Evolutionary conservation across 2,888 invertebrate species (phyloP), one percentile per base, ranked within the genome.

Genomic region (Pinctada fucata): DNA sequence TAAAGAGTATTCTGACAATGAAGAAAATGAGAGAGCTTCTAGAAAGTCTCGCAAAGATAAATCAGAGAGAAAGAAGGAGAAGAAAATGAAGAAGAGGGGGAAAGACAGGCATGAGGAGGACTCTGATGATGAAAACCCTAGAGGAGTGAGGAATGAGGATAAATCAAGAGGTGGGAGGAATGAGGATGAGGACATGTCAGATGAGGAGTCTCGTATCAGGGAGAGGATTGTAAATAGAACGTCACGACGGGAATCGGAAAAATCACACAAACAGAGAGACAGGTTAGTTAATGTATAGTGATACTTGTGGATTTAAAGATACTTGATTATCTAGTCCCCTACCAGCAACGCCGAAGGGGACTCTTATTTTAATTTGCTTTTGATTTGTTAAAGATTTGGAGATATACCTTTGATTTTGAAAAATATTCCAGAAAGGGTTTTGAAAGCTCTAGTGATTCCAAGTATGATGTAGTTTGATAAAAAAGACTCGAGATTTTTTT

Each of bases 81-180:
- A 83, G 80, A 82, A 91, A 90, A 80, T 92, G 91, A 71, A 93
- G 52, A 75, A 78, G 50, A 79, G 64, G 16, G 76, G 69, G 48
- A 76, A 70, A 72, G 75, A 71, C 67, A 81, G 74, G 76, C 81
- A 66, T 6, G 70, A 13, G 50, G 82, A 72, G n/a, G 76, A 79
- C 47, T 72, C 75, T 66, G 75, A 74, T 63, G 75, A 74, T 72
- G 75, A 79, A 58, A 63, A 67, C 64, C 47, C 45, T 79, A 74
- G 67, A 72, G 68, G 47, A 76, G 51, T 68, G 73, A 52, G 81
- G 68, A 58, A 66, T 50, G 68, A 45, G 16, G 72, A 71, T 48
- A 72, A 48, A 45, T 72, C 50, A 47, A 71, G 69, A 58, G 45
- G 49, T 0, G 68, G 69, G 10, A 68, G 48, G n/a, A 10, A 70